Evolutionary conservation across 30 jellyfish, hydroid and myxozoan species (phyloP).

Genomic region (Cassiopea andromeda): DNA sequence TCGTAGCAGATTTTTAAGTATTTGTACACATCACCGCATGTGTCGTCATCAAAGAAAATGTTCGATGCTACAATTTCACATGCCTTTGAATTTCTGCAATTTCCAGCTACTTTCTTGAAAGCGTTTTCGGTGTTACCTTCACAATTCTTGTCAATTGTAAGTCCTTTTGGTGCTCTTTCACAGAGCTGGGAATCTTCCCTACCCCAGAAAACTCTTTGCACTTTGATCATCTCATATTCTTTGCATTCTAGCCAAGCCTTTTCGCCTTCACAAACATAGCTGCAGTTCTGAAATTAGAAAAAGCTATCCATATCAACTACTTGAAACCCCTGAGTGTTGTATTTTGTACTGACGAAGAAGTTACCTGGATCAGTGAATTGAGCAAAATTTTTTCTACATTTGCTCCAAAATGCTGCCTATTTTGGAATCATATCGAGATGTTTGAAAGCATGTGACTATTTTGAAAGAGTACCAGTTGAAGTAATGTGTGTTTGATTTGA

Average conservation of each 20-base stretch:
- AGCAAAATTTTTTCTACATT: too few relatives aligned
- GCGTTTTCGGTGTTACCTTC: constrained; percentile 90
- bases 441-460: too few relatives aligned
- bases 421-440: too few relatives aligned
- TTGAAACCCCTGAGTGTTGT: background rate
- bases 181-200: constrained; percentile 97
- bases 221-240: constrained; percentile 88
- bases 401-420: too few relatives aligned
- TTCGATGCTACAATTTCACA: constrained; percentile 98
- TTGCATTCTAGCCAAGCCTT: constrained; percentile 99
- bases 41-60: constrained; percentile 98
- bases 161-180: constrained; percentile 92
- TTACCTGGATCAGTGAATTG: too few relatives aligned
- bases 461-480: too few relatives aligned
- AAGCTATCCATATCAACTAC: background rate
- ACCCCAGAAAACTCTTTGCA: constrained; percentile 99
- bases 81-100: constrained; percentile 85
- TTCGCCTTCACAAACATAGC: constrained; percentile 99
- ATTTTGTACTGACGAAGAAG: too few relatives aligned
- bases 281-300: constrained; percentile 85
- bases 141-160: constrained; percentile 73
- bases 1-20: constrained; percentile 97
- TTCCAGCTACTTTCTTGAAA: constrained; percentile 91
- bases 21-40: constrained; percentile 89
- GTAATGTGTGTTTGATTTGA: too few relatives aligned